A percentile compares a stretch with the other conserved stretches of the same genome.
Conservation (phyloP, 2,113 vertebrate genomes). For the Ornithorhynchus anatinus region DNA sequence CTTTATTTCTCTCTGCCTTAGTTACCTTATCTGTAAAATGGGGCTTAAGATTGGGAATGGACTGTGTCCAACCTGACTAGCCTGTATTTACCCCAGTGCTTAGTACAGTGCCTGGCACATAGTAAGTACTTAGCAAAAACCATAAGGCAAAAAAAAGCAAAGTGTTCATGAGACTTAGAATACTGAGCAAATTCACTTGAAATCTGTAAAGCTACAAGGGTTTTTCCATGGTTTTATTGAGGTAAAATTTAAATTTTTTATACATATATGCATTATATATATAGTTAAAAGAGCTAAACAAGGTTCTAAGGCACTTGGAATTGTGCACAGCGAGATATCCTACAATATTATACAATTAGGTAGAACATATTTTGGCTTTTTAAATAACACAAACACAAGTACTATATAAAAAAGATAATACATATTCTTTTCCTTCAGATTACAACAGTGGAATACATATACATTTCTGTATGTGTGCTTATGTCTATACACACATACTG, state of each 20-base stretch:
- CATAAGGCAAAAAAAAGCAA: no score
- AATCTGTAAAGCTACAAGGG: not conserved
- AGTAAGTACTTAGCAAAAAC: no score
- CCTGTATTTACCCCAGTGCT: no score
- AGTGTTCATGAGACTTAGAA: not conserved
- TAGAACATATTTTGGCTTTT: conserved; percentile 49
- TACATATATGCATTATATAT: conserved; percentile 47
- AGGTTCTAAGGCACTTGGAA: conserved; percentile 72
- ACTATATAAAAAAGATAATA: conserved; percentile 52
- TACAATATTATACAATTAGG: conserved; percentile 51
- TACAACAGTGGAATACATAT: conserved; percentile 45
- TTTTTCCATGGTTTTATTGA: conserved; percentile 65
- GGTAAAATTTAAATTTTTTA: conserved; percentile 53
- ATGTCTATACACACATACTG: conserved; percentile 42
- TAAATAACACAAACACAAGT: conserved; percentile 61
- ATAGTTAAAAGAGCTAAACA: conserved; percentile 59
- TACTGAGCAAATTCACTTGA: not conserved
- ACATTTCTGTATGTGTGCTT: conserved; percentile 7
- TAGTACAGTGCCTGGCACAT: no score
- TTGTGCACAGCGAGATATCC: conserved; percentile 57
- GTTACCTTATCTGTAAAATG: no score
- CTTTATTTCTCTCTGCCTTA: no score
- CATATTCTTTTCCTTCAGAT: conserved; percentile 45
- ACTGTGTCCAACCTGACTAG: no score
- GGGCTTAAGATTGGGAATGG: no score